These are phyloP conservation scores for Morpho helenor DNA, from an alignment of 2,888 invertebrate species.

Conservation along the genomic window DNA sequence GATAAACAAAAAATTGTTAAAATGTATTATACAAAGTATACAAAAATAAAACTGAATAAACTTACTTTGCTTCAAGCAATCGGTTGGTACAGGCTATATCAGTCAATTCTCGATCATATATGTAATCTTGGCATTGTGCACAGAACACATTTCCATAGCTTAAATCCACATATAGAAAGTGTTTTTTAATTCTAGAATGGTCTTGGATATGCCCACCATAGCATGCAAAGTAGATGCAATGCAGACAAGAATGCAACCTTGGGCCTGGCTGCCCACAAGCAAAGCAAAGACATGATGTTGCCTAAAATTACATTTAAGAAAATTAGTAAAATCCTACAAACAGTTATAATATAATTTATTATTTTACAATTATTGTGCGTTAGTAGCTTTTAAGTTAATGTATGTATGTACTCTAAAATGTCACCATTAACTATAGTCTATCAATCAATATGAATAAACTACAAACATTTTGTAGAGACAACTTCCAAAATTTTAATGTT, in stretches of 20 bases:
- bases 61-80: constrained; percentile 78
- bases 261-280: constrained; percentile 88
- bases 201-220: constrained; percentile 91
- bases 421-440: no score
- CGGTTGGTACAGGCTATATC: constrained; percentile 76
- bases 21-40: background rate
- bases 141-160: constrained; percentile 94
- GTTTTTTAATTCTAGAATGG: constrained; percentile 90
- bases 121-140: constrained; percentile 93
- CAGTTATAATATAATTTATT: no score
- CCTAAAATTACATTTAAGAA: constrained; percentile 71
- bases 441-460: no score
- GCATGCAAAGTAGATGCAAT: constrained; percentile 97
- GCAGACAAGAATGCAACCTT: constrained; percentile 90
- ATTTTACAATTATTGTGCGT: no score
- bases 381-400: no score
- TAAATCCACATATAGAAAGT: constrained; percentile 91
- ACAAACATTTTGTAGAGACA: no score
- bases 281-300: constrained; percentile 89
- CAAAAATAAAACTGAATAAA: constrained; percentile 17
- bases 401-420: no score
- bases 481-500: no score
- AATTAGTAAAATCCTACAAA: background rate
- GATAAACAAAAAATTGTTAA: background rate
- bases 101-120: constrained; percentile 88